Evolutionary conservation across 2,888 invertebrate species (phyloP).

Genomic region (Linnaemya tessellans): DNA sequence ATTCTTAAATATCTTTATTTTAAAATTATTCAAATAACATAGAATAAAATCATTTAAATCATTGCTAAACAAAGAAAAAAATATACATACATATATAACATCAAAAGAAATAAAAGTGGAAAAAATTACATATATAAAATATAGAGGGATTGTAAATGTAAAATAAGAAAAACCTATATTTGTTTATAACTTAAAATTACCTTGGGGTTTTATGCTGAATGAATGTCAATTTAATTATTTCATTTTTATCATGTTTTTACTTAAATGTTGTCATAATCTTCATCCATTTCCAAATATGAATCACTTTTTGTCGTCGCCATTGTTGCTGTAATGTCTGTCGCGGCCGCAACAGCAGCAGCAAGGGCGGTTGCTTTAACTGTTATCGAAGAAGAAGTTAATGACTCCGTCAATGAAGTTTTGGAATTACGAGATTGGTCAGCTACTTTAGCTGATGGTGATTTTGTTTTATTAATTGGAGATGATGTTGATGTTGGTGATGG

Average conservation of each 20-base stretch:
- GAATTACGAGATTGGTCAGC: constrained; percentile 71
- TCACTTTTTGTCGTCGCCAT: constrained; percentile 74
- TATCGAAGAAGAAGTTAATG: constrained; percentile 72
- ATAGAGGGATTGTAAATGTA: constrained; percentile 10
- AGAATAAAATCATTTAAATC: constrained; percentile 33
- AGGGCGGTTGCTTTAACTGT: constrained; percentile 74
- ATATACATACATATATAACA: constrained; percentile 14
- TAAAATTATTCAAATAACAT: constrained; percentile 48
- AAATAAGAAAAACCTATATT: constrained; percentile 12
- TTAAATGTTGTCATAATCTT: constrained; percentile 84
- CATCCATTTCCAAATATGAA: constrained; percentile 82
- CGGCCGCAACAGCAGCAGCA: constrained; percentile 72
- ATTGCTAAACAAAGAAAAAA: constrained; percentile 24
- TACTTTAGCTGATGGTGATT: constrained; percentile 39
- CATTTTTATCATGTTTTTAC: constrained; percentile 27
- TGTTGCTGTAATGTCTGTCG: constrained; percentile 63
- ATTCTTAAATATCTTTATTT: constrained; percentile 43
- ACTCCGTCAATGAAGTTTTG: constrained; percentile 72
- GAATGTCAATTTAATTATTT: constrained; percentile 33
- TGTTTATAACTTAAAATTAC: constrained; percentile 57
- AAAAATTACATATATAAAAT: constrained; percentile 16
- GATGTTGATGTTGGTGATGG: constrained; percentile 45
- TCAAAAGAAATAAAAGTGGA: constrained; percentile 10
- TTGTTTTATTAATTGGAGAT: constrained; percentile 61
- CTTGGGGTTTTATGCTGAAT: constrained; percentile 58